Base-by-base conservation (phyloP, 2,113 vertebrate species). In the Monarcha castaneiventris region DNA sequence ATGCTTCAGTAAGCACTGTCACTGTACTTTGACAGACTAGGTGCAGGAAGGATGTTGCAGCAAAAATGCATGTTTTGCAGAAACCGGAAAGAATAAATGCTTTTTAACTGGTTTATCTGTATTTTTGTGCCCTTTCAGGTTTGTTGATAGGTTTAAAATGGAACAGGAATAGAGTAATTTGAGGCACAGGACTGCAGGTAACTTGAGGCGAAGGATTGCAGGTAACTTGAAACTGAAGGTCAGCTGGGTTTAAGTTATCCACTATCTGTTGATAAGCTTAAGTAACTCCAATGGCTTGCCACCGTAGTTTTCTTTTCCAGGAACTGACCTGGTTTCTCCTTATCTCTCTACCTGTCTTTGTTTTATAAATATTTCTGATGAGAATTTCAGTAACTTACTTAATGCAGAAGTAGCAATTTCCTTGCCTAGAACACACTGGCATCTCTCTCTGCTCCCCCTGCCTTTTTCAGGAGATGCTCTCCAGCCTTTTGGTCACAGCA, bases 181-280 rank as follows among this genome's bases (percentile, higher is more conserved):
- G 49, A 87, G 56, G 32, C 33, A 71, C 67, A 95, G 35, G 21
- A 67, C 62, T 77, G 35, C 59, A 86, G 64, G 75, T 84, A 94
- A 84, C 49, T 75, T 93, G 79, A 96, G 73, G 48, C 27, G 3
- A 80, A 94, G 43, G 39, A 69, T 64, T 83, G 51, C 55, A 81
- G 49, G 72, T 84, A 95, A 82, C 54, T 75, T 92, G 73, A 96
- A 95, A 46, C 82, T 76, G 61, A 82, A 93, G 68, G 61, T 95
- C 76, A 96, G 9, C 17, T 55, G 41, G 37, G n/a, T 80, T 92
- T 92, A 67, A n/a, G 20, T 89, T 91, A 73, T 56, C 91, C 26
- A 46, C 55, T 90, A 5, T 62, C 68, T 71, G 51, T 92, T 93
- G 96, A 90, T 93, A 92, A 90, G 72, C 67, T 91, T 13, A 1